Base-by-base conservation (phyloP, 2,888 invertebrate species). In the Aporophyla lueneburgensis region DNA sequence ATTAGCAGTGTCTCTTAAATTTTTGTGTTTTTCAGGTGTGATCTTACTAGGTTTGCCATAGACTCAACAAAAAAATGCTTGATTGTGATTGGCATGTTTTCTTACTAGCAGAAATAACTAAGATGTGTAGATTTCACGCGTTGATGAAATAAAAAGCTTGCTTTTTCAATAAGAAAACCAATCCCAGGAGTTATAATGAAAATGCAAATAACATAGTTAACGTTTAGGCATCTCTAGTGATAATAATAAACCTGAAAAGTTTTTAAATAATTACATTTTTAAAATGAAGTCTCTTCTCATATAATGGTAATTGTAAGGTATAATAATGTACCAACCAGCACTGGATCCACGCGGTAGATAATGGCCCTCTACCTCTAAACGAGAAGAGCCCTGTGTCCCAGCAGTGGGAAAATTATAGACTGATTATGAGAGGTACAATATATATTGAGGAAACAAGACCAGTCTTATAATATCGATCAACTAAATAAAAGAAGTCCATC, bases 51-150 rank as follows among this genome's bases (percentile, higher is more conserved):
- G 43, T 51, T 56, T 27, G 7, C 16, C 12, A 56, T 16, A 58
- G 27, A 40, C 14, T 16, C 27, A 56, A 14, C 19, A 67, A 67
- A 53, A 19, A 40, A 53, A 40, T 56, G 40, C 5, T 74, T 27
- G 40, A 40, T 75, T 49, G 56, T 49, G 21, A 62, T 62, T 74
- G 33, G 14, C 33, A 33, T 49, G 24, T 49, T 49, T 66, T 21
- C 12, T 14, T 14, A 49, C 21, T 49, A 27, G 27, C 49, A 49
- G 65, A 49, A 49, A 65, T 4, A 49, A 49, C 7, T 49, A 14
- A 27, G 21, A 21, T 14, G 7, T 49, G 19, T 19, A 49, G 19
- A 21, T 65, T 12, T 27, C 12, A 7, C 14, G 7, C 14, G 21
- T 27, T 27, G 14, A 14, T 49, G 24, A 19, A 49, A 24, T 46